Evolutionary conservation across 2,888 invertebrate genomes (phyloP), one percentile per base, ranked within the genome.

Genomic region (Aelia acuminata): DNA sequence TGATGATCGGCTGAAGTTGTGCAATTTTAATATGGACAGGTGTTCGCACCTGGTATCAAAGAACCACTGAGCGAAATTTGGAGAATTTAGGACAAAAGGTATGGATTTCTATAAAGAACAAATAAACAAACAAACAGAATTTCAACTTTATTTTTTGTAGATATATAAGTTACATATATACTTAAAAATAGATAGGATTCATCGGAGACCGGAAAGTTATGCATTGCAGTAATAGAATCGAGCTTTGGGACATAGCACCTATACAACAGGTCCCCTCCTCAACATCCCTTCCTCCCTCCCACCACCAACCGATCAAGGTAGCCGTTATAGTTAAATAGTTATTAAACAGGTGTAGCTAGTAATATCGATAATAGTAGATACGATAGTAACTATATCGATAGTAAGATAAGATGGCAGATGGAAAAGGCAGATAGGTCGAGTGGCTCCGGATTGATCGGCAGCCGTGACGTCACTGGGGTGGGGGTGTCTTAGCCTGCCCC

Each of bases 381-480:
- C 18, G 63, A 31, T 70, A 70, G 63, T 70, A 70, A 70, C 31
- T n/a, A 31, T 47, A 80, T 80, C 80, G 80, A 80, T 80, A 80
- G 43, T 39, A 22, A 80, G 80, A 80, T 80, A 80, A 80, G 80
- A 47, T 80, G 39, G 80, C 80, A 80, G 80, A 80, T 80, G 43
- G 43, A 80, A 47, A 49, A 84, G 84, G 84, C 50, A 84, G 84
- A 50, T 49, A 50, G 84, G 49, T 50, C 49, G 84, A 48, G 49
- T 84, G 53, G 50, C 39, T 48, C 43, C 43, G 57, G 86, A 86
- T 86, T 63, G 86, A 63, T 53, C 86, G 57, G n/a, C 57, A 43
- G n/a, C 5, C 57, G 86, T 53, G 86, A 63, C 57, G 86, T 63
- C 63, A 63, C 50, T 18, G 86, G 35, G 57, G 86, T 47, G 86